Base-by-base conservation (phyloP, 1,140 invertebrate species). In the Neocloeon triangulifer region DNA sequence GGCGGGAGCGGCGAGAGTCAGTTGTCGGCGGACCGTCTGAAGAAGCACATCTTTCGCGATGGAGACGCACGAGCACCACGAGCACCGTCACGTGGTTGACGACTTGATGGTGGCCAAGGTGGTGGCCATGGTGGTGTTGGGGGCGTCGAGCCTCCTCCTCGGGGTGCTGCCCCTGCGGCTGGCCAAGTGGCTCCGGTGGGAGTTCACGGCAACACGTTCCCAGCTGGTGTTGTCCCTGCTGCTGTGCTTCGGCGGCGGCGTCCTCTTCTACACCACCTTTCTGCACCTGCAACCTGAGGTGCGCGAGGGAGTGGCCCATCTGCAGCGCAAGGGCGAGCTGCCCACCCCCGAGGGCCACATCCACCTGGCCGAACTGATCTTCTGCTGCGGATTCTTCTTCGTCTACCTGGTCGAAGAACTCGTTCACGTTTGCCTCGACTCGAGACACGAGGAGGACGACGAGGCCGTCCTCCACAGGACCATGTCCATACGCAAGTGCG, bases 161-260 rank as follows among this genome's bases (percentile, higher is more conserved):
- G 75, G 76, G 2, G 54, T 77, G 41, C 38, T 74, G 2, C 76
- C 76, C 1, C 56, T 64, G 17, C 52, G 60, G 17, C 44, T 64
- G 13, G 54, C 54, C 6, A 46, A 46, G 15, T 60, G 48, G 32
- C 39, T 55, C 5, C 40, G 47, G 13, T 47, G 46, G 30, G 25
- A 10, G 34, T 22, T 25, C 29, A 35, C 33, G 35, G 19, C 3
- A 39, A 41, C 8, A 45, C 19, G 41, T 45, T 14, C 44, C 48
- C 15, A 51, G 17, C 48, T 66, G 1, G 39, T 61, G 23, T 59
- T 68, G 12, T 68, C 65, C 5, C 44, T 71, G 19, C 46, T 78
- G 26, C 57, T 75, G 13, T 78, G 73, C 47, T 77, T 78, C 48
- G 75, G 75, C 8, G 77, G 73, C n/a, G 77, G 78, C 2, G 77